phyloP scores from a whole-genome alignment of 1,140 invertebrate species.

The Lineus longissimus region DNA sequence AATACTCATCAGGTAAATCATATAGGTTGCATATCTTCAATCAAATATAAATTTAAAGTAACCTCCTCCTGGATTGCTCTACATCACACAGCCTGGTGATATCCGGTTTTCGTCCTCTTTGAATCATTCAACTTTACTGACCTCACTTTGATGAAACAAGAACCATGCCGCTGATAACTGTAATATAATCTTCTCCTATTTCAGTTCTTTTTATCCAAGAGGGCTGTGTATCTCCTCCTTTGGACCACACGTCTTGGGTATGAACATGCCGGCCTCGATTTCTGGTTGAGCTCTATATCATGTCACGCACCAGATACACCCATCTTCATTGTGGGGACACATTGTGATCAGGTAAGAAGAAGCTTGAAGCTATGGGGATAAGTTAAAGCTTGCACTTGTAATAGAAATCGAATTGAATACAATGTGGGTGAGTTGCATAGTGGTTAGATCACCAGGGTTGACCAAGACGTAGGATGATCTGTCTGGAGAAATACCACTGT shows the following conservation, averaged over 20 bases:
- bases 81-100: neutral
- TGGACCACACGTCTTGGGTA: constrained; percentile 51
- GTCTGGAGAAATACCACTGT: neutral
- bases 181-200: constrained; percentile 13
- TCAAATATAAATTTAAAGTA: too few relatives aligned
- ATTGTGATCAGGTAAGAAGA: constrained; percentile 44
- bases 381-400: neutral
- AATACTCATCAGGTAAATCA: constrained; percentile 50
- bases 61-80: neutral
- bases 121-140: neutral
- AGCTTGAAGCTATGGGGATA: neutral
- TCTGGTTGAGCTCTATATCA: constrained; percentile 46
- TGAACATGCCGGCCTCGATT: constrained; percentile 51
- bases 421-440: neutral
- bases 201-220: constrained; percentile 51
- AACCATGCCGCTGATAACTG: too few relatives aligned
- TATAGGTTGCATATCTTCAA: too few relatives aligned
- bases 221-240: constrained; percentile 49
- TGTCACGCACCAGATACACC: constrained; percentile 51
- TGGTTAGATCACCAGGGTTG: neutral
- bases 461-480: neutral
- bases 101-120: neutral
- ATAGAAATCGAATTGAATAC: neutral
- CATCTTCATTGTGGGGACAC: constrained; percentile 48
- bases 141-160: neutral